Evolutionary conservation across 2,113 vertebrate genomes (phyloP), one percentile per base, ranked within the genome.

Genomic region (Colistium nudipinnis): DNA sequence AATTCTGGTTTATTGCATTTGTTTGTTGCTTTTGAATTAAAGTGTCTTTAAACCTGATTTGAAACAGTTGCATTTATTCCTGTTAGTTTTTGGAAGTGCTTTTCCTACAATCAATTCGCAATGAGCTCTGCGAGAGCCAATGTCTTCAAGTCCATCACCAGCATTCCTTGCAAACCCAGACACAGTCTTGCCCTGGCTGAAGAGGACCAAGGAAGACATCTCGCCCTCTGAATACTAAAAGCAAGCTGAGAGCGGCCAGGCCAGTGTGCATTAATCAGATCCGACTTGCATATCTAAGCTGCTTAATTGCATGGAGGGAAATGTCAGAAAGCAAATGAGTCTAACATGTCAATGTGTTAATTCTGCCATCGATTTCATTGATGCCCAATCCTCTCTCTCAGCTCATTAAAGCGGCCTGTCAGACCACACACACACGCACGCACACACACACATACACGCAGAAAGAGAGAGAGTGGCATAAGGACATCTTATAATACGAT

Each of bases 261-360:
- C 60, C 28, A 13, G 17, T 30, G 49, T 28, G 68, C 56, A 81
- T 86, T 90, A 88, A 92, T 92, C 85, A 83, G 70, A 85, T 84
- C 86, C 49, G 85, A 88, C 90, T 82, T 70, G 74, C 86, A 89
- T 82, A 88, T 88, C 81, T 88, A 74, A 86, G 74, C 48, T 20
- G 56, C 74, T 81, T 90, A 91, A 93, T 91, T 89, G 86, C 82
- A 79, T 75, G 72, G 70, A 81, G 71, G 56, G 73, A 89, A 90
- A 91, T 90, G 88, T 90, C 90, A 90, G 82, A 89, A 88, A 86
- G 86, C 81, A 89, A 92, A 91, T 87, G 85, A 83, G 83, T 85
- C 82, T 41, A 74, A 72, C 64, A 47, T 90, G 85, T 91, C 81
- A 87, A 87, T 89, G 86, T 90, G 78, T 88, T 92, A 88, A 92